Base-by-base conservation (phyloP, 2,888 invertebrate species). In the Allygus modestus region DNA sequence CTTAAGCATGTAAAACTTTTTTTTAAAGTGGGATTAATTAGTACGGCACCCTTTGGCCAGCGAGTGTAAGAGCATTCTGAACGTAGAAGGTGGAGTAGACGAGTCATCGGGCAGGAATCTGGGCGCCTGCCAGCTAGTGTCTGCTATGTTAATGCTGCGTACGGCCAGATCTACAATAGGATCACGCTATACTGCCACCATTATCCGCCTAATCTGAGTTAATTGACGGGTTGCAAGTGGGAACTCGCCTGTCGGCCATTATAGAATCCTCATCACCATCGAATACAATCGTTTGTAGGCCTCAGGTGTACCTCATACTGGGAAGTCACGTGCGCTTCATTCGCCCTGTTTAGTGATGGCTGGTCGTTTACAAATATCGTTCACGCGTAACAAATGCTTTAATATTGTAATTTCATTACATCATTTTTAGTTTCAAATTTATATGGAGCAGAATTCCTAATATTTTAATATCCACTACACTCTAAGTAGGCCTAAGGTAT, bases 161-260 rank as follows among this genome's bases (percentile, higher is more conserved):
- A 73, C 73, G 31, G 5, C 17, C 26, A 58, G 58, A 79, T 79
- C 79, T 54, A 58, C 79, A 79, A 79, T 79, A 31, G 58, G 58
- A 79, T 79, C 79, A 58, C 54, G 79, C 79, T 26, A 46, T 46
- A 26, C 31, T 12, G 54, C 51, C 77, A 77, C 77, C 79, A 79
- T 79, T 79, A 79, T 79, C 79, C 1, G 23, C 79, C 58, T 79
- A 79, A 79, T 79, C 79, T 79, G 79, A 79, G 79, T 58, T 79
- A 79, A 79, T 79, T 79, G 79, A 79, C 58, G 79, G 79, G 26
- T 46, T 9, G 73, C 37, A 41, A 73, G 73, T 73, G 73, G 73
- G 73, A 73, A 73, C 73, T 31, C 33, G n/a, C 37, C 69, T 69
- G 69, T 69, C 58, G 65, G 65, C 65, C 20, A 65, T 65, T 65